phyloP scores from a whole-genome alignment of 2,797 vertebrate species.

The Microcaecilia unicolor region DNA sequence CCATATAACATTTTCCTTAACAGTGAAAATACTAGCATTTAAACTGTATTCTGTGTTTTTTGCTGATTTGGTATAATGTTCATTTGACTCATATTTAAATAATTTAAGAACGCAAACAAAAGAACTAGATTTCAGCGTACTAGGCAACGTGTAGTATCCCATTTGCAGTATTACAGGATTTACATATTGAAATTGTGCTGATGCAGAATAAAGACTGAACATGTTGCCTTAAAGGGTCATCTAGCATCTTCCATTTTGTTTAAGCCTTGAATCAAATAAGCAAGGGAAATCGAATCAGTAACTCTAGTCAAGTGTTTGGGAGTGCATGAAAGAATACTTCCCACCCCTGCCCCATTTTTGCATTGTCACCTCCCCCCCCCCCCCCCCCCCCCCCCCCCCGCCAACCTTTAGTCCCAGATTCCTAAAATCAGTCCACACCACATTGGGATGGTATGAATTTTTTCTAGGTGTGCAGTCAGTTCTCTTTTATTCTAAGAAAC shows the following conservation, averaged over 20 bases:
- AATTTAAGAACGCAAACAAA: constrained; percentile 49
- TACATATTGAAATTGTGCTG: constrained; percentile 60
- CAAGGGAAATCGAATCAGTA: constrained; percentile 50
- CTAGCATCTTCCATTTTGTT: constrained; percentile 72
- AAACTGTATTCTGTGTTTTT: constrained; percentile 51
- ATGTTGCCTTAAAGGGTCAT: constrained; percentile 98
- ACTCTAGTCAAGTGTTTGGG: constrained; percentile 59
- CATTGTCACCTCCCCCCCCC: constrained; percentile 28
- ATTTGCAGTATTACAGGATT: constrained; percentile 12
- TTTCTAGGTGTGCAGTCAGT: constrained; percentile 54
- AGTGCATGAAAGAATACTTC: constrained; percentile 81
- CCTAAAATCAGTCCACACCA: constrained; percentile 56
- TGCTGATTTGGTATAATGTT: constrained; percentile 55
- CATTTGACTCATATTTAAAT: constrained; percentile 51
- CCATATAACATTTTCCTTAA: constrained; percentile 56
- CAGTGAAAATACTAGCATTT: constrained; percentile 51
- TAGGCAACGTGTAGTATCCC: constrained; percentile 60
- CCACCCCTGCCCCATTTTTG: too few relatives aligned
- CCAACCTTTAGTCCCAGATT: constrained; percentile 59
- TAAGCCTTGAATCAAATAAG: constrained; percentile 60
- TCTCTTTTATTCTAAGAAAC: constrained; percentile 57
- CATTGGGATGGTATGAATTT: constrained; percentile 41
- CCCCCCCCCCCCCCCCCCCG: constrained; percentile 30
- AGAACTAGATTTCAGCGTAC: constrained; percentile 60
- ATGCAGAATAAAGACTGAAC: constrained; percentile 91